Evolutionary conservation across 1,140 invertebrate genomes (phyloP).

Genomic region (Bombyx mori): DNA sequence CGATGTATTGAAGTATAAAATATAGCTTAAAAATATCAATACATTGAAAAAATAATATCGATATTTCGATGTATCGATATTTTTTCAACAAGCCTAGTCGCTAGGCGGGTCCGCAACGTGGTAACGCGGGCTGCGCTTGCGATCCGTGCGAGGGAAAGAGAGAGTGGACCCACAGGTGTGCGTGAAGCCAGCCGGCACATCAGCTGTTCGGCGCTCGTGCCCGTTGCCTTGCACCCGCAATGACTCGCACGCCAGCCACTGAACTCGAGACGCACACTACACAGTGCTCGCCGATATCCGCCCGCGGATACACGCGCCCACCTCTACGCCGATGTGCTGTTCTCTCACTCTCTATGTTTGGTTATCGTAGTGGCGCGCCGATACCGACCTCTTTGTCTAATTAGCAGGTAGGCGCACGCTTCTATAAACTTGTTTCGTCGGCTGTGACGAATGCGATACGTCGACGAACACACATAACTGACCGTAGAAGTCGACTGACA

Average conservation of each 20-base stretch:
- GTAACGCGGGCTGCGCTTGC: conserved; percentile 22
- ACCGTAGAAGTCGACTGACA: not conserved
- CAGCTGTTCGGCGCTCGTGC: conserved; percentile 59
- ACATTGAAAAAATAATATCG: no score
- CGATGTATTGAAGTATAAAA: no score
- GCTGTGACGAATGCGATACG: conserved; percentile 8
- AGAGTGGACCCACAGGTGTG: conserved; percentile 61
- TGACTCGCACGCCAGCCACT: conserved; percentile 17
- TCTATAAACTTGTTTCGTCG: conserved; percentile 33
- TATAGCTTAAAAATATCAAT: no score
- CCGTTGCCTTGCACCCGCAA: conserved; percentile 16
- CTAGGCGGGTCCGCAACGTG: conserved; percentile 29
- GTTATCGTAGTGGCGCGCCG: conserved; percentile 44
- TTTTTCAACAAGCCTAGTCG: conserved; percentile 7
- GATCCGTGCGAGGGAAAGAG: conserved; percentile 43
- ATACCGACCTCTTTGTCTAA: conserved; percentile 60
- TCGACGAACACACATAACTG: not conserved
- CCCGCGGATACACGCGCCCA: conserved; percentile 41
- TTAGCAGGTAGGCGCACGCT: conserved; percentile 58
- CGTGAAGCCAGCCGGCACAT: conserved; percentile 38
- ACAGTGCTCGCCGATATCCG: conserved; percentile 49
- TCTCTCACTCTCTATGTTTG: conserved; percentile 47
- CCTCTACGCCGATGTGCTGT: conserved; percentile 35
- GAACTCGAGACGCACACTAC: conserved; percentile 12
- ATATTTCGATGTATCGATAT: no score